A percentile compares a stretch with the other conserved stretches of the same genome.
These are phyloP conservation scores for Orchesella flavescens DNA, from an alignment of 2,888 invertebrate genomes.

Conservation along the genomic window DNA sequence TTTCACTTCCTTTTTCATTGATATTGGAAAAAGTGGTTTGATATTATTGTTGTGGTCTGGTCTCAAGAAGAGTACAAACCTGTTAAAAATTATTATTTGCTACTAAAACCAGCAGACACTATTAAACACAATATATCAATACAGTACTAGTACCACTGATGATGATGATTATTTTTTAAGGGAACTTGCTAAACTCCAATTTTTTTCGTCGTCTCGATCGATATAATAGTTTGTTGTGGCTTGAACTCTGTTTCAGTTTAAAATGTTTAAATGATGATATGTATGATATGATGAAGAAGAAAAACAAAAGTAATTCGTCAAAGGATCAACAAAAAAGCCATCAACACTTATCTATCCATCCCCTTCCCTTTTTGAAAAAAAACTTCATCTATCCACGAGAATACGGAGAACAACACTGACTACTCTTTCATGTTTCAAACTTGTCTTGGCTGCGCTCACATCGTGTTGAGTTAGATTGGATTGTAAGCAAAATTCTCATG, in stretches of 20 bases:
- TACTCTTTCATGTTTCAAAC: conserved; percentile 9
- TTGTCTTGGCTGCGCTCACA: neutral
- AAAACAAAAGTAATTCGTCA: conserved; percentile 2
- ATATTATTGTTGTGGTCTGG: neutral
- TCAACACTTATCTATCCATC: conserved; percentile 11
- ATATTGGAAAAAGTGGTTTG: conserved; percentile 4
- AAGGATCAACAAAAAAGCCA: neutral
- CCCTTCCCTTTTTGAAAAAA: neutral
- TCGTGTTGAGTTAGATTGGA: no score
- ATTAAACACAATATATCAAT: neutral
- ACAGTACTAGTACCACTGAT: no score
- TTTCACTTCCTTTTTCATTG: neutral
- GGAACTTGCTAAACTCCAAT: conserved; percentile 9
- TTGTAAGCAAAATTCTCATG: neutral
- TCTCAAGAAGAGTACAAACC: neutral
- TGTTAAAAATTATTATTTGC: neutral
- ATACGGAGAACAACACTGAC: conserved; percentile 49
- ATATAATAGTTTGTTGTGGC: neutral
- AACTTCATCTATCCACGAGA: conserved; percentile 40
- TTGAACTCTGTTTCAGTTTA: no score
- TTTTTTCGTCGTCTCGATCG: conserved; percentile 10
- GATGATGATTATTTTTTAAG: neutral
- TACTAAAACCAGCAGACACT: conserved; percentile 6
- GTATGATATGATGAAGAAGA: neutral
- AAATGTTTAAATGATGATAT: no score